Conservation (phyloP, 2,113 vertebrate species). For the Saguinus midas region DNA sequence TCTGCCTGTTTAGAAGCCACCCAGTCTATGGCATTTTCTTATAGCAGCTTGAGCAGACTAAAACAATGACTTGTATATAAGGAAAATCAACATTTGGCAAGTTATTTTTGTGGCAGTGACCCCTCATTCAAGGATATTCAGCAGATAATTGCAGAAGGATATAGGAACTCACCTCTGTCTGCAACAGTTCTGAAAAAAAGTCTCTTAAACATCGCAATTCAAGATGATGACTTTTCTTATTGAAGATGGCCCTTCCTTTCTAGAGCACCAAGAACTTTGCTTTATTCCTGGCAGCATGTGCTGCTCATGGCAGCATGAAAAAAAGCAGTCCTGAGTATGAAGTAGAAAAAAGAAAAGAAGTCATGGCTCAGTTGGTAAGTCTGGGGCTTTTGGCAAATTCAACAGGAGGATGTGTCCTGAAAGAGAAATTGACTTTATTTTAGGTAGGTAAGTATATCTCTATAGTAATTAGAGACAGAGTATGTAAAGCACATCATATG, state of each 20-base stretch:
- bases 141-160: not conserved
- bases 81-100: not conserved
- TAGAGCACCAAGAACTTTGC: not conserved
- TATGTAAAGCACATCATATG: not conserved
- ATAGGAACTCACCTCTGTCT: not conserved
- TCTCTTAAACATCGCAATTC: not conserved
- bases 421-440: not conserved
- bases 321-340: not conserved
- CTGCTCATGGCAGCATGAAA: not conserved
- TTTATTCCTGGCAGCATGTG: not conserved
- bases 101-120: not conserved
- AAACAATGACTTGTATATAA: not conserved
- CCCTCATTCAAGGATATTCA: not conserved
- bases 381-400: not conserved
- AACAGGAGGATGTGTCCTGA: not conserved
- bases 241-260: not conserved
- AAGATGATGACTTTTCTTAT: not conserved
- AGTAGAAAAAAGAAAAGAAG: not conserved
- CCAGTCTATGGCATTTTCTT: not conserved
- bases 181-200: not conserved
- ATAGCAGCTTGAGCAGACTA: not conserved
- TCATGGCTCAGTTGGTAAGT: not conserved
- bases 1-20: not conserved
- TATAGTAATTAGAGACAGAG: not conserved
- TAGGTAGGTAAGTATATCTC: not conserved